Evolutionary conservation across 2,113 vertebrate species (phyloP).

Genomic region (Pseudorectes ferrugineus): DNA sequence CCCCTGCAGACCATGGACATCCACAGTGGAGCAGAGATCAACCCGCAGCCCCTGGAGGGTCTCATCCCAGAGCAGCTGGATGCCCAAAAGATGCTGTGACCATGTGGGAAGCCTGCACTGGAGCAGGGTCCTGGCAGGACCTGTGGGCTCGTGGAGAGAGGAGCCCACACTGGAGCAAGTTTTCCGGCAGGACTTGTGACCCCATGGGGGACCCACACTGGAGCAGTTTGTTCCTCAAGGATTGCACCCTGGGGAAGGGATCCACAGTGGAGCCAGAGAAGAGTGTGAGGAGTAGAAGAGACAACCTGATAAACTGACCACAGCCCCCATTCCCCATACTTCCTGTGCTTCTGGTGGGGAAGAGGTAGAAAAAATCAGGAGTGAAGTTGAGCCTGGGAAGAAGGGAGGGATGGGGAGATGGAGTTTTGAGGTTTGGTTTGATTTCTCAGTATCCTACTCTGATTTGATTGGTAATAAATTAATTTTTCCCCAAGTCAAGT

Average conservation of each 20-base stretch:
- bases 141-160: too few species aligned
- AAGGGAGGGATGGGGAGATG: not conserved
- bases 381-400: not conserved
- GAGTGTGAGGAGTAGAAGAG: not conserved
- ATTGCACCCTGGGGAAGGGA: not conserved
- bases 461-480: not conserved
- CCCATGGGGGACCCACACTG: fast-evolving
- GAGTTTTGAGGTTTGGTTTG: not conserved
- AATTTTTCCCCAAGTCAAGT: not conserved
- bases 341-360: not conserved
- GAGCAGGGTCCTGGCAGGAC: not conserved
- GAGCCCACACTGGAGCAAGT: not conserved
- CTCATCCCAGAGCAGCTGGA: not conserved
- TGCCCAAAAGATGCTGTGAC: not conserved
- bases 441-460: not conserved
- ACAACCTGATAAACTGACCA: not conserved
- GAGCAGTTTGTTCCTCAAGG: not conserved
- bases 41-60: not conserved
- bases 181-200: not conserved
- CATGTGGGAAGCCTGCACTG: not conserved
- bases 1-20: not conserved
- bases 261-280: not conserved
- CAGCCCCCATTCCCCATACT: not conserved
- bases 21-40: not conserved
- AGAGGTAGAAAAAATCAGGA: not conserved